Conservation (phyloP, 1,140 invertebrate species). For the Diabrotica virgifera region DNA sequence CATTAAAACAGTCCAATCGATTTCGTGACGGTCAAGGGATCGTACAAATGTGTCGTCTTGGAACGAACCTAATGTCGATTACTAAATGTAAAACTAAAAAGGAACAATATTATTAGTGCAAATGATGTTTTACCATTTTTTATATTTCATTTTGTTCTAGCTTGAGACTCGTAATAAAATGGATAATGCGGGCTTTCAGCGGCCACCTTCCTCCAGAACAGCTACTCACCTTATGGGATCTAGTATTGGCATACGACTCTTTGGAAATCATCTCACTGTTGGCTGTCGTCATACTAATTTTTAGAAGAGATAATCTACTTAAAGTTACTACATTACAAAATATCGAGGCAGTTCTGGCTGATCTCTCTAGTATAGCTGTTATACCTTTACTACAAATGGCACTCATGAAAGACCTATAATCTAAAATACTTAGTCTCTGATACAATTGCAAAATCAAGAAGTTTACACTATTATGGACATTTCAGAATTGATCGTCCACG, state of each 20-base stretch:
- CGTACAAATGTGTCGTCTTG: too few species aligned
- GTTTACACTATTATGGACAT: too few species aligned
- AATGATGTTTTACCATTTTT: not conserved
- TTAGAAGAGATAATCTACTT: slow-evolving; percentile 88
- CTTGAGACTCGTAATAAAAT: slow-evolving; percentile 89
- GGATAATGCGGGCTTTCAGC: slow-evolving; percentile 93
- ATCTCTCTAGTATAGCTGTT: slow-evolving; percentile 85
- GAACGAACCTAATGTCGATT: too few species aligned
- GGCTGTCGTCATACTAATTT: slow-evolving; percentile 86
- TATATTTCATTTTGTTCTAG: slow-evolving; percentile 51
- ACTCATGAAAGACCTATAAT: slow-evolving; percentile 51
- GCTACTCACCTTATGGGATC: slow-evolving; percentile 87
- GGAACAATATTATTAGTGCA: too few species aligned
- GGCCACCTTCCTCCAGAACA: slow-evolving; percentile 91
- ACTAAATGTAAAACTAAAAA: too few species aligned
- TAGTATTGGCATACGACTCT: slow-evolving; percentile 85
- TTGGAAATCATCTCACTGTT: slow-evolving; percentile 84
- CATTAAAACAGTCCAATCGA: too few species aligned
- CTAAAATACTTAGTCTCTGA: too few species aligned
- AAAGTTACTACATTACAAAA: slow-evolving; percentile 81
- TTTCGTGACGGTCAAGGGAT: too few species aligned
- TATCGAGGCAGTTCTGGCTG: slow-evolving; percentile 86
- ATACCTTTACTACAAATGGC: slow-evolving; percentile 77
- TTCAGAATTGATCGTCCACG: too few species aligned
- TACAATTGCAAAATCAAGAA: too few species aligned